These are phyloP conservation scores for Hypselothyrea guttata DNA, from an alignment of 2,888 invertebrate species.

Conservation along the genomic window DNA sequence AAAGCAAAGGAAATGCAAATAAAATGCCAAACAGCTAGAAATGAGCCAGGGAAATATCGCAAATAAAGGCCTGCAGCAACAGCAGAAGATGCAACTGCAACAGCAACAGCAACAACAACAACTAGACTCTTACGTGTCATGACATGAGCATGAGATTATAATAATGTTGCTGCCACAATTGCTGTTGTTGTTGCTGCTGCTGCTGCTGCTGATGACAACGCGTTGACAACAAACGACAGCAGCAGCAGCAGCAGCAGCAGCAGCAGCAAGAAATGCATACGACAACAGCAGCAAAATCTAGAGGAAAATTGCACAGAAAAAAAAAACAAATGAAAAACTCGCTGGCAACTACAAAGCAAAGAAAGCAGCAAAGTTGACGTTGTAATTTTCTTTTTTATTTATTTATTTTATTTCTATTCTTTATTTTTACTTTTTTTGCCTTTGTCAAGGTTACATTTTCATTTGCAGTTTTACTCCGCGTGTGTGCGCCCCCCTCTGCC, in stretches of 20 bases:
- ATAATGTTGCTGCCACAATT: constrained; percentile 7
- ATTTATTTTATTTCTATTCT: constrained; percentile 25
- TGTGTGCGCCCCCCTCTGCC: constrained; percentile 24
- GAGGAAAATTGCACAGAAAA: constrained; percentile 34
- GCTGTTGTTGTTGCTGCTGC: constrained; percentile 14
- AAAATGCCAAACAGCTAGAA: constrained; percentile 6
- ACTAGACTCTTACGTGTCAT: constrained; percentile 49
- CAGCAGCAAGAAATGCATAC: constrained; percentile 3
- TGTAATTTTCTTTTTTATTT: constrained; percentile 62
- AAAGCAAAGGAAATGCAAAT: constrained; percentile 5
- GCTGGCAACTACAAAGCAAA: constrained; percentile 19
- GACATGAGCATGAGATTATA: constrained; percentile 35
- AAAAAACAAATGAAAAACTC: constrained; percentile 40
- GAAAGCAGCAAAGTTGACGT: constrained; percentile 39
- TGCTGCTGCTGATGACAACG: constrained; percentile 45
- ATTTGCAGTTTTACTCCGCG: constrained; percentile 48
- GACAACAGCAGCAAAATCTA: background rate
- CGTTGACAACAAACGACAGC: constrained; percentile 31
- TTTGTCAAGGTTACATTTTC: constrained; percentile 70
- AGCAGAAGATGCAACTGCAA: constrained; percentile 16
- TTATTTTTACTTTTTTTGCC: constrained; percentile 26
- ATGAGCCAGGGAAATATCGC: constrained; percentile 22
- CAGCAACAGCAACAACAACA: constrained; percentile 5
- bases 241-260: constrained; percentile 1
- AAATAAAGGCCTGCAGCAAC: constrained; percentile 45